Evolutionary conservation across 2,797 vertebrate genomes (phyloP).

Genomic region (Orientallactaga sibirica): DNA sequence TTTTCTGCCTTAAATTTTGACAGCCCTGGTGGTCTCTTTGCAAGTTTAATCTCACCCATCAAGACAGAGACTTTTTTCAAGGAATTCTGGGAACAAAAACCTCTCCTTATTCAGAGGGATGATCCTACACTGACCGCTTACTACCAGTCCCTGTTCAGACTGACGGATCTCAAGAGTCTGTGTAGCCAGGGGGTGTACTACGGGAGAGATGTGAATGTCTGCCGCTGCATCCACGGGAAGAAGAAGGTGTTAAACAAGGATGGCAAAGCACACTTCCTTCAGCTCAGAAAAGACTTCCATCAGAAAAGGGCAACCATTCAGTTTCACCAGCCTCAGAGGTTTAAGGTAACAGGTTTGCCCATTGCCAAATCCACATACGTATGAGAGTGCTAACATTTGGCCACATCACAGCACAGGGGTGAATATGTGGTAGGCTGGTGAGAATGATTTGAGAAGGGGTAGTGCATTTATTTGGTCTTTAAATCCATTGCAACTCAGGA

Average conservation of each 20-base stretch:
- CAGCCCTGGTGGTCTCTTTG: constrained; percentile 90
- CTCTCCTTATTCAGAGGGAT: constrained; percentile 91
- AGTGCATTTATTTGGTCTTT: neutral
- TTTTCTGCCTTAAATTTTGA: constrained; percentile 86
- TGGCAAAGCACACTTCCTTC: constrained; percentile 90
- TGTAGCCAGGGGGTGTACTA: constrained; percentile 90
- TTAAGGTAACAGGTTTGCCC: constrained; percentile 91
- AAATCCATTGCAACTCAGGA: neutral
- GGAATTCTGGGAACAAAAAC: constrained; percentile 95
- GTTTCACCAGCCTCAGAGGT: constrained; percentile 97
- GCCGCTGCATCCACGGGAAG: constrained; percentile 91
- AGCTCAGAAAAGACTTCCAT: constrained; percentile 91
- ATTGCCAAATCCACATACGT: neutral
- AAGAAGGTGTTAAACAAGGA: constrained; percentile 93
- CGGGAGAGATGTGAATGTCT: constrained; percentile 92
- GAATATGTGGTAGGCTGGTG: neutral
- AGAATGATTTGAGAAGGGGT: neutral
- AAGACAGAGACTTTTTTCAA: constrained; percentile 91
- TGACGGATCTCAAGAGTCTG: constrained; percentile 90
- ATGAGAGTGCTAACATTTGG: neutral
- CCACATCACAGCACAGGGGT: neutral
- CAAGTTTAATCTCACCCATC: constrained; percentile 93
- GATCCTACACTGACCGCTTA: constrained; percentile 87
- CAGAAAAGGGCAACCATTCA: constrained; percentile 95
- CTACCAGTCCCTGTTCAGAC: constrained; percentile 92